Conservation (phyloP, 1,140 invertebrate species). For the Panagrolaimus sp. region DNA sequence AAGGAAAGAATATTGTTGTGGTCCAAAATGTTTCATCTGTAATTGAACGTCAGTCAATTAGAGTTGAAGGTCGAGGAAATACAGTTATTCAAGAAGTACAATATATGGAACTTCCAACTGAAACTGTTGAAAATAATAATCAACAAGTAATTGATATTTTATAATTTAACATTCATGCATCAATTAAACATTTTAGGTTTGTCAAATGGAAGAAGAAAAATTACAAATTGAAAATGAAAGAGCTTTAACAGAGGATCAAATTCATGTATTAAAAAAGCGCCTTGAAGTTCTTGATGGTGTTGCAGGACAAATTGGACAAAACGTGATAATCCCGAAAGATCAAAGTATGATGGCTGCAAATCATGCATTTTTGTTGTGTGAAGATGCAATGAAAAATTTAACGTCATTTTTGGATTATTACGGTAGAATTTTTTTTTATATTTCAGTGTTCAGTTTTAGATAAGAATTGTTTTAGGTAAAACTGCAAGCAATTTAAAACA, state of each 20-base stretch:
- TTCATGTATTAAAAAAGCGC: slow-evolving; percentile 44
- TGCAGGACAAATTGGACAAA: slow-evolving; percentile 51
- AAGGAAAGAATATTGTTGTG: slow-evolving; percentile 41
- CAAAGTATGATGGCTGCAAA: not conserved
- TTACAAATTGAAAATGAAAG: slow-evolving; percentile 35
- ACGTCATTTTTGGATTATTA: slow-evolving; percentile 52
- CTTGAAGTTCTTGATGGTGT: slow-evolving; percentile 55
- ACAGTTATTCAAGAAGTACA: slow-evolving; percentile 51
- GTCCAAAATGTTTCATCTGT: slow-evolving; percentile 52
- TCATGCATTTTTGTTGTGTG: slow-evolving; percentile 43
- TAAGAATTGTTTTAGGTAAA: slow-evolving; percentile 33
- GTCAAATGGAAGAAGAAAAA: slow-evolving; percentile 42
- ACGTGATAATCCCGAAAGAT: slow-evolving; percentile 22
- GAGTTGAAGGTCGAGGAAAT: slow-evolving; percentile 42
- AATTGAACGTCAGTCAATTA: slow-evolving; percentile 50
- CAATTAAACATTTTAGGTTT: slow-evolving; percentile 31
- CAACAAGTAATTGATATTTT: not conserved
- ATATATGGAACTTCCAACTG: slow-evolving; percentile 26
- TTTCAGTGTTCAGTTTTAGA: not conserved
- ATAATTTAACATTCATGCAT: slow-evolving; percentile 10
- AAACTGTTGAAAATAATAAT: slow-evolving; percentile 13
- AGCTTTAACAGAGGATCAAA: slow-evolving; percentile 48
- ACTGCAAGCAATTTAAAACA: slow-evolving; percentile 41
- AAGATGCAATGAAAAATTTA: slow-evolving; percentile 53
- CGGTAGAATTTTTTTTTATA: slow-evolving; percentile 29